phyloP scores from a whole-genome alignment of 1,140 invertebrate species.

The Onthophagus taurus region DNA sequence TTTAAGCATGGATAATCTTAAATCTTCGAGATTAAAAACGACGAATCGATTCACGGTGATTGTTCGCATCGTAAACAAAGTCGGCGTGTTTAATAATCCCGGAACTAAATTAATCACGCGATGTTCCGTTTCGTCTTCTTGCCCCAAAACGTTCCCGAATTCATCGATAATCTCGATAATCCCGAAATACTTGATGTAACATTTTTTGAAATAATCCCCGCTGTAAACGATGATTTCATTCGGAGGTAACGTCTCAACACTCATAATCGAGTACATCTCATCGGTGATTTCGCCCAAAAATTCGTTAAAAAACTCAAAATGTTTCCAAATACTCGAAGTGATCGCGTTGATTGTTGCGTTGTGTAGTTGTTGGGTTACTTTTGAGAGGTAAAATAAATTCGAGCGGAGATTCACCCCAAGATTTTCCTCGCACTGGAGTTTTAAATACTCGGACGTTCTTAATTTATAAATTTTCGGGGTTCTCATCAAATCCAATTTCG shows the following conservation, averaged over 20 bases:
- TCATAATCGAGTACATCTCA: background rate
- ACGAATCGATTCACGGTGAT: background rate
- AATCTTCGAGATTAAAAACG: background rate
- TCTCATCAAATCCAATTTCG: background rate
- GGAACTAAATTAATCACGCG: background rate
- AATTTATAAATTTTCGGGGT: background rate
- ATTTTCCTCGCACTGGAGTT: constrained; percentile 8
- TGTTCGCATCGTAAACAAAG: background rate
- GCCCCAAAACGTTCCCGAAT: background rate
- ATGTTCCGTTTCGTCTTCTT: no score
- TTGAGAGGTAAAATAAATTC: background rate
- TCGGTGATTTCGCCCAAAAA: background rate
- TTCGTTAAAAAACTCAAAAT: background rate
- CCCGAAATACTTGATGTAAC: background rate
- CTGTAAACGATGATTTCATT: background rate
- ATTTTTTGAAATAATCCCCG: background rate
- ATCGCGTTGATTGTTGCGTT: background rate
- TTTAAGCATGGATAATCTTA: background rate
- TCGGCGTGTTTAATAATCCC: background rate
- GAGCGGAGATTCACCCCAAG: background rate
- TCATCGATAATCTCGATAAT: background rate
- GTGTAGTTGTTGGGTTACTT: background rate
- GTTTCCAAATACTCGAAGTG: background rate
- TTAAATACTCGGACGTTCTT: background rate
- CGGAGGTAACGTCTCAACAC: background rate